Base-by-base conservation (phyloP, 30 jellyfish, hydroid and myxozoan genomes). In the Aurelia aurita region DNA sequence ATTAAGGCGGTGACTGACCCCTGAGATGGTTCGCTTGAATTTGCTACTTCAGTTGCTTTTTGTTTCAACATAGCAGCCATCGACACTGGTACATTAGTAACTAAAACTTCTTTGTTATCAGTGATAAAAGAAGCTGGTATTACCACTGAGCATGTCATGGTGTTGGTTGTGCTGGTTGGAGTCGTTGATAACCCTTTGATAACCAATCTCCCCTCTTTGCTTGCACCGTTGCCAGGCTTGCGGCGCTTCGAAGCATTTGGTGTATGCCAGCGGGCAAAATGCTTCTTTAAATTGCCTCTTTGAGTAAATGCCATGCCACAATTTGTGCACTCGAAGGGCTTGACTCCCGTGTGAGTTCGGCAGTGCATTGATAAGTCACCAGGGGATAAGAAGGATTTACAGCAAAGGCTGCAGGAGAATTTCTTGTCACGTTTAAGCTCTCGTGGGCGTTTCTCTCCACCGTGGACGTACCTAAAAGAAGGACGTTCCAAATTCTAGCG, bases 251-350 rank as follows among this genome's bases (percentile, higher is more conserved):
- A 65, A 0, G 85, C 87, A 59, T 79, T 72, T 18, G 39, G 46
- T 12, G 96, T 43, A 32, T 87, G 96, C 81, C 89, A 87, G 22
- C 96, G 96, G 19, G 58, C 67, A 1, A 69, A 69, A 45, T 87
- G 96, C 87, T 87, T 87, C 26, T 77, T 87, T 32, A 87, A 47
- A 62, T 87, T 87, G 27, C 96, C 96, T 45, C 68, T 65, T 72
- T 87, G 96, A 0, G 86, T 67, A 60, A 87, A 87, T 2, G 96
- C 90, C 96, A 87, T 87, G n/a, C 90, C 96, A 77, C 96, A 87
- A 23, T 87, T 72, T 13, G 84, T 73, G 76, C 96, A 87, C 63
- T 77, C 85, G 32, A 64, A 77, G 6, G 96, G 96, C 55, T 87
- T 87, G 22, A 69, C 58, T 0, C 90, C 90, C 25, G 90, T 60